phyloP scores from a whole-genome alignment of 92 coral and sea anemone species.

The Paragorgia papillata region DNA sequence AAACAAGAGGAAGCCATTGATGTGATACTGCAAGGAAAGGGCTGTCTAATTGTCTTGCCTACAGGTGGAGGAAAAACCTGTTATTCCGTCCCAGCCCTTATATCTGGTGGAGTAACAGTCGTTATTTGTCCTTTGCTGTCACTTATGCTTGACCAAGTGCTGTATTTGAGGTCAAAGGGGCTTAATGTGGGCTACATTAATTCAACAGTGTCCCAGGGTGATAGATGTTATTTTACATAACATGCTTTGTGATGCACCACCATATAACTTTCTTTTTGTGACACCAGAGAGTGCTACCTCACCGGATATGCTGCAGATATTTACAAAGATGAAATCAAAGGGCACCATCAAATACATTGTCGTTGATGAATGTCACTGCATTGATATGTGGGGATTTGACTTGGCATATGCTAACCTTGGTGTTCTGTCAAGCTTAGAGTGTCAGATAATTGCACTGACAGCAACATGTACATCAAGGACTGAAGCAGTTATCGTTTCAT shows the following conservation, averaged over 20 bases:
- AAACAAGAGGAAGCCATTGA: conserved; percentile 55
- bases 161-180: conserved; percentile 41
- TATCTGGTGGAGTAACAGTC: conserved; percentile 48
- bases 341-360: no score
- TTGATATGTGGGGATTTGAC: conserved; percentile 74
- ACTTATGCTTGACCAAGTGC: conserved; percentile 61
- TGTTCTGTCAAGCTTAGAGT: background rate
- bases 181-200: conserved; percentile 58
- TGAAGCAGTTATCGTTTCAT: conserved; percentile 40
- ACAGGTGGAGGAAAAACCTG: conserved; percentile 69
- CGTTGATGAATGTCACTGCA: no score
- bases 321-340: conserved; percentile 12
- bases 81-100: conserved; percentile 64
- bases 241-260: conserved; percentile 39
- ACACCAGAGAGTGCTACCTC: no score
- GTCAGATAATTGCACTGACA: conserved; percentile 54
- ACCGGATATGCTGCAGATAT: conserved; percentile 1
- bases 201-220: conserved; percentile 46
- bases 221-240: conserved; percentile 48
- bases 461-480: conserved; percentile 56
- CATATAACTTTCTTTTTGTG: no score
- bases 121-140: conserved; percentile 58
- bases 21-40: conserved; percentile 24
- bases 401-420: conserved; percentile 56
- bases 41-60: conserved; percentile 51